phyloP scores from a whole-genome alignment of 2,113 vertebrate genomes.

The Sigmodon hispidus region DNA sequence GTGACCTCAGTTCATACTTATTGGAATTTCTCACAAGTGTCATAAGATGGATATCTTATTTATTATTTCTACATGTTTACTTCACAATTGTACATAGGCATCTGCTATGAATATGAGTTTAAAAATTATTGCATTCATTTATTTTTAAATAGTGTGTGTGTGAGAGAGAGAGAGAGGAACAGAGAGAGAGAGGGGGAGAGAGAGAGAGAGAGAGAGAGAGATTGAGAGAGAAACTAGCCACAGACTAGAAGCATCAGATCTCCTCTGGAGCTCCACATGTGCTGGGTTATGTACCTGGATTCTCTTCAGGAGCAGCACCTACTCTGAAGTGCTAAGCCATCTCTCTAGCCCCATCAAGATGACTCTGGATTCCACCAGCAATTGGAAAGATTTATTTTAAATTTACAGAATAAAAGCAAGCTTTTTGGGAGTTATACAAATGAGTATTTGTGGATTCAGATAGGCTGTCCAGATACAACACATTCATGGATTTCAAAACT shows the following conservation, averaged over 20 bases:
- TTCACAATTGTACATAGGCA: background rate
- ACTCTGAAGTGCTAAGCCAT: background rate
- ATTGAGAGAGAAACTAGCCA: too few species aligned
- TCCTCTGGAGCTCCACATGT: background rate
- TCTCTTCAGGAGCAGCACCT: background rate
- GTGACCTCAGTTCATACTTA: background rate
- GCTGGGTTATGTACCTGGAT: background rate
- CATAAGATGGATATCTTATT: background rate
- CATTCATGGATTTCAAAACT: background rate
- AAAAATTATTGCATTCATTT: background rate
- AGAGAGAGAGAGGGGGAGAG: too few species aligned
- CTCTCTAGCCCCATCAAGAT: background rate
- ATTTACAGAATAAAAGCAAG: background rate
- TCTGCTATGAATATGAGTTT: conserved; percentile 29
- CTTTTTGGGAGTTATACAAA: background rate
- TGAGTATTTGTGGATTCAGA: background rate
- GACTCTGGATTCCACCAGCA: conserved; percentile 12
- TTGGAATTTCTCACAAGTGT: conserved; percentile 1
- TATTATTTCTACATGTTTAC: conserved; percentile 12
- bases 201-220: too few species aligned
- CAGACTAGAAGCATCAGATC: background rate
- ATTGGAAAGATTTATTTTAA: conserved; percentile 31
- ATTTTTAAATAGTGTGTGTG: background rate
- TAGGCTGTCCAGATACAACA: background rate
- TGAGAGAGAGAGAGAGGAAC: too few species aligned